Percentiles rank a stretch among this genome's conserved stretches.
Conservation (phyloP, 2,113 vertebrate genomes). For the Sander vitreus region DNA sequence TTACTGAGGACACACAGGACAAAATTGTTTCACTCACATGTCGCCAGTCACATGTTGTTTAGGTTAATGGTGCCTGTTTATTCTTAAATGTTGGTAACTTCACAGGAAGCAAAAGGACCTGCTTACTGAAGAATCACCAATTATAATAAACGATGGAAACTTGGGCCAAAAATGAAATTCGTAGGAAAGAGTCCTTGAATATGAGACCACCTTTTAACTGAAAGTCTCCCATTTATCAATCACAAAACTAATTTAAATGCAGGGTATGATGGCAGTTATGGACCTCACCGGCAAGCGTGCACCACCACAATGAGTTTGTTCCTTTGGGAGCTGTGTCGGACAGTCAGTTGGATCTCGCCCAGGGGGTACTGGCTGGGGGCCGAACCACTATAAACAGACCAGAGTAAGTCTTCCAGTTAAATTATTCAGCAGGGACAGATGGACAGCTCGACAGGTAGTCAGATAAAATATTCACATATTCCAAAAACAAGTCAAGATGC, state of each 20-base stretch:
- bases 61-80: background rate
- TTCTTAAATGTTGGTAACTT: background rate
- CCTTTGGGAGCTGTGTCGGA: constrained; percentile 95
- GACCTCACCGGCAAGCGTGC: constrained; percentile 92
- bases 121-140: background rate
- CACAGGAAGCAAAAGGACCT: background rate
- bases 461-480: constrained; percentile 37
- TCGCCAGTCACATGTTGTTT: constrained; percentile 17
- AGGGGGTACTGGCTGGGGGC: constrained; percentile 89
- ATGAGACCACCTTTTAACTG: background rate
- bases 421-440: constrained; percentile 1
- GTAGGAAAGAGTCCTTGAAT: constrained; percentile 1
- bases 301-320: constrained; percentile 97
- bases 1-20: constrained; percentile 84
- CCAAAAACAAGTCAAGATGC: background rate
- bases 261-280: background rate
- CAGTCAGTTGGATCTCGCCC: constrained; percentile 95
- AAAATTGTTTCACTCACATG: constrained; percentile 51
- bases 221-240: background rate
- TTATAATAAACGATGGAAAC: background rate
- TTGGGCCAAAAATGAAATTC: constrained; percentile 6
- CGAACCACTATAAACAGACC: constrained; percentile 87
- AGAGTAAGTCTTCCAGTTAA: constrained; percentile 35
- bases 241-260: background rate
- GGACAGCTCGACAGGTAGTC: background rate